These are phyloP conservation scores for Chrysomela aeneicollis DNA, from an alignment of 2,888 invertebrate species.

Conservation along the genomic window DNA sequence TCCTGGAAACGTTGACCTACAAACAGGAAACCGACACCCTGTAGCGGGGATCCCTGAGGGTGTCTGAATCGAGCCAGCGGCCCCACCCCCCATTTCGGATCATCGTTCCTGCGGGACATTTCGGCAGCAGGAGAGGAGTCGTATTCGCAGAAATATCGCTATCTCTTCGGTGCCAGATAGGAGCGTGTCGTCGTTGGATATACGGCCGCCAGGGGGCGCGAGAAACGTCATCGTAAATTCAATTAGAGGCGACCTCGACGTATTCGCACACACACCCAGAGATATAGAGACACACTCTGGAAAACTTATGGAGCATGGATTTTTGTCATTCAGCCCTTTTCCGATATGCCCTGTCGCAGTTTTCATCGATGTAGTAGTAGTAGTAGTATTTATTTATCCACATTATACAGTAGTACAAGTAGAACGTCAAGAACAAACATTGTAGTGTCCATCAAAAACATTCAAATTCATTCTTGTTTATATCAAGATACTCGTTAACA, in stretches of 20 bases:
- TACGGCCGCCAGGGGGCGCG: constrained; percentile 58
- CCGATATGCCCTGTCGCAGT: not conserved
- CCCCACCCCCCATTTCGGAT: constrained; percentile 21
- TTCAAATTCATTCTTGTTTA: no score
- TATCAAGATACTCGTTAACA: no score
- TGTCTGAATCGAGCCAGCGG: not conserved
- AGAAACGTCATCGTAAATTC: constrained; percentile 61
- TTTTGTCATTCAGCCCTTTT: not conserved
- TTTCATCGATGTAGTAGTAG: no score
- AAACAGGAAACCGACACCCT: not conserved
- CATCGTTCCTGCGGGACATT: constrained; percentile 58
- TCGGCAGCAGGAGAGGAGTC: not conserved
- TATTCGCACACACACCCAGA: not conserved
- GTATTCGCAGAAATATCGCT: constrained; percentile 55
- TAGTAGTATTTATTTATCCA: no score
- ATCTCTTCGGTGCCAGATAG: constrained; percentile 48
- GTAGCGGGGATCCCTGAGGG: not conserved
- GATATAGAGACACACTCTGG: not conserved
- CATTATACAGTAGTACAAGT: no score
- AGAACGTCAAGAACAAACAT: no score
- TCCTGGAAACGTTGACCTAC: not conserved
- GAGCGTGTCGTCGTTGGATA: constrained; percentile 61
- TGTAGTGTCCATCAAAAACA: no score
- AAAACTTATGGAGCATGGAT: not conserved
- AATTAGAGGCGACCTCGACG: constrained; percentile 57